These are phyloP conservation scores for Tetrax tetrax DNA, from an alignment of 2,113 vertebrate genomes.

Conservation along the genomic window DNA sequence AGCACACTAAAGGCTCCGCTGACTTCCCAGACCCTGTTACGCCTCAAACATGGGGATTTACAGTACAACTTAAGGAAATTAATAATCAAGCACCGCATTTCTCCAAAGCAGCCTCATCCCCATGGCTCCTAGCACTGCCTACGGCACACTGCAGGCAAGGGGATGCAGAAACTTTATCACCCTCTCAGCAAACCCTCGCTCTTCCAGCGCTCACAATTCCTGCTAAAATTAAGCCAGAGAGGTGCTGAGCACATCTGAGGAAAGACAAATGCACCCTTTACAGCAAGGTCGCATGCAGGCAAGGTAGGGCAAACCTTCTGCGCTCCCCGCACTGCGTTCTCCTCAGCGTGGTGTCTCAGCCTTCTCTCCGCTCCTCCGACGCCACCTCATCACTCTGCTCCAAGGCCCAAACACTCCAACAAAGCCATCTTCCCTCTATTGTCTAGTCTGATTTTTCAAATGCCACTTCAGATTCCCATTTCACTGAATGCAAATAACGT, in stretches of 20 bases:
- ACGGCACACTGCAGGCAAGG: background rate
- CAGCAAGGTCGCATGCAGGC: background rate
- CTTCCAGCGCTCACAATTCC: background rate
- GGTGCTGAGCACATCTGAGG: background rate
- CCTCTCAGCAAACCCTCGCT: background rate
- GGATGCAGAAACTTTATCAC: background rate
- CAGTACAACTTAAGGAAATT: background rate
- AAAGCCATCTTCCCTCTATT: background rate
- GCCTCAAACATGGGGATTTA: background rate
- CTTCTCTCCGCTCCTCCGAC: background rate
- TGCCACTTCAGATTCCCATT: background rate
- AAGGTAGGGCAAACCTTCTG: background rate
- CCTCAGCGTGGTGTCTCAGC: background rate
- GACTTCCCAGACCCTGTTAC: background rate
- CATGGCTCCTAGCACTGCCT: background rate
- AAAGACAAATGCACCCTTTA: background rate
- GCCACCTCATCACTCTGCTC: background rate
- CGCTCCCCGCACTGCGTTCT: background rate
- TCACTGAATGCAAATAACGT: background rate
- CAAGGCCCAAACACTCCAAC: background rate
- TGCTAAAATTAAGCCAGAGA: background rate
- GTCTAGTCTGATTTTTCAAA: slow-evolving; percentile 30
- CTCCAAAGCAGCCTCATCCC: background rate
- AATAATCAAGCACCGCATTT: background rate
- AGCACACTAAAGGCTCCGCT: background rate